Conservation (phyloP, 2,797 vertebrate species). For the Phoebastria nigripes region DNA sequence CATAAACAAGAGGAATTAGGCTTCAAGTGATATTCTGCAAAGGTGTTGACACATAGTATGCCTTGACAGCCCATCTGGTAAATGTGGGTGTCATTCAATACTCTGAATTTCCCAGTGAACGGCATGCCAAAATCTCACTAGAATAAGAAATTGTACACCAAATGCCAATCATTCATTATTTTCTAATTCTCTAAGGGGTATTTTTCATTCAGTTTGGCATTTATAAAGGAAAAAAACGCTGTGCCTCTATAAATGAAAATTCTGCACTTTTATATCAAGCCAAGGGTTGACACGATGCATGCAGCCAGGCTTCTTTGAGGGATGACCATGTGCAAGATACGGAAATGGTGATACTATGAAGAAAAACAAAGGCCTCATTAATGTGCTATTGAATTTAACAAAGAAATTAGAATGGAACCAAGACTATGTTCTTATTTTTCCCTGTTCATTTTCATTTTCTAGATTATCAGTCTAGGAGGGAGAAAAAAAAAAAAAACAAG, state of each 20-base stretch:
- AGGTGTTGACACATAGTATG: conserved; percentile 49
- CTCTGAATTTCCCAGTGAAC: conserved; percentile 57
- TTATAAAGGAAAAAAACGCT: not conserved
- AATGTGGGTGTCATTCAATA: conserved; percentile 66
- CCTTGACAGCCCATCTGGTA: conserved; percentile 63
- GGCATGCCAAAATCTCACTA: conserved; percentile 69
- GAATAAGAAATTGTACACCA: conserved; percentile 56
- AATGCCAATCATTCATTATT: conserved; percentile 67
- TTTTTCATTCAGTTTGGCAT: conserved; percentile 49
- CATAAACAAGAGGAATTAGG: conserved; percentile 46
- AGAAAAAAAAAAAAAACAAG: not conserved
- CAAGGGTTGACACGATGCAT: not conserved
- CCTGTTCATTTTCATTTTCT: conserved; percentile 21
- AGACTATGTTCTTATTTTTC: not conserved
- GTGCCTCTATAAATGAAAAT: conserved; percentile 23
- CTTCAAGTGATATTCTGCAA: conserved; percentile 42
- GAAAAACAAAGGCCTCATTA: conserved; percentile 22
- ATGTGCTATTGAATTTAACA: not conserved
- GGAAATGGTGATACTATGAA: not conserved
- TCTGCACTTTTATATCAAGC: not conserved
- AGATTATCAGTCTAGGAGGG: not conserved
- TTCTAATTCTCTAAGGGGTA: conserved; percentile 54
- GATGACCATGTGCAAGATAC: not conserved
- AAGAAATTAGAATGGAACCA: not conserved
- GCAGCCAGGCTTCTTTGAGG: not conserved